These are phyloP conservation scores for Tinea pellionella DNA, from an alignment of 2,888 invertebrate genomes.

Conservation along the genomic window DNA sequence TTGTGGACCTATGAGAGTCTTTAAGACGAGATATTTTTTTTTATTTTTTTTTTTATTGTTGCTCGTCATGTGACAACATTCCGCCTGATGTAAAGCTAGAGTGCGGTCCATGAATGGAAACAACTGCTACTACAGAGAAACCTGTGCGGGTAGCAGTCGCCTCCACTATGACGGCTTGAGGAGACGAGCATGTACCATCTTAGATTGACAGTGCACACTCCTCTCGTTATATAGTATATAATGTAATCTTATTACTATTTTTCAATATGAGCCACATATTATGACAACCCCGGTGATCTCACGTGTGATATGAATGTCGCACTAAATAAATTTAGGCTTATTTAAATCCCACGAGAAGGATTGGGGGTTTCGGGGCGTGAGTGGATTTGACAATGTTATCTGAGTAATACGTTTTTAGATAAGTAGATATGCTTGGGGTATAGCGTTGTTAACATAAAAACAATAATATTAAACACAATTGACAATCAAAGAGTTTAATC, in stretches of 20 bases:
- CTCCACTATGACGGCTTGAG: too few relatives aligned
- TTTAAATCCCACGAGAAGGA: conserved; percentile 37
- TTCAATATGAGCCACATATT: conserved; percentile 49
- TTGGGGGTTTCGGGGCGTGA: conserved; percentile 19
- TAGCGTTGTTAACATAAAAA: neutral
- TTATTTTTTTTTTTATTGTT: too few relatives aligned
- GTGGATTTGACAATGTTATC: conserved; percentile 10
- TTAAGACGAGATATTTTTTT: too few relatives aligned
- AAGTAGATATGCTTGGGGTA: neutral
- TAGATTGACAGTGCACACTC: too few relatives aligned
- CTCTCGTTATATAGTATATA: too few relatives aligned
- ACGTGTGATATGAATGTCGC: conserved; percentile 42
- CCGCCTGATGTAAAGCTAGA: too few relatives aligned
- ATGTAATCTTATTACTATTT: conserved; percentile 27
- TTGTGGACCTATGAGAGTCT: neutral
- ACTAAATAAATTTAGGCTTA: conserved; percentile 20
- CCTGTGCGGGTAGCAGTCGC: too few relatives aligned
- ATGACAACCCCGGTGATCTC: conserved; percentile 39
- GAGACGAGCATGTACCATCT: too few relatives aligned
- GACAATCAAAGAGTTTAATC: neutral
- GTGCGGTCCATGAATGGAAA: too few relatives aligned
- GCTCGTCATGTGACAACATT: too few relatives aligned
- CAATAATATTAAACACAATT: neutral
- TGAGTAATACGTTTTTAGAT: neutral
- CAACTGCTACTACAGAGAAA: too few relatives aligned